Conservation (phyloP, 2,113 vertebrate species). For the Oceanites oceanicus region DNA sequence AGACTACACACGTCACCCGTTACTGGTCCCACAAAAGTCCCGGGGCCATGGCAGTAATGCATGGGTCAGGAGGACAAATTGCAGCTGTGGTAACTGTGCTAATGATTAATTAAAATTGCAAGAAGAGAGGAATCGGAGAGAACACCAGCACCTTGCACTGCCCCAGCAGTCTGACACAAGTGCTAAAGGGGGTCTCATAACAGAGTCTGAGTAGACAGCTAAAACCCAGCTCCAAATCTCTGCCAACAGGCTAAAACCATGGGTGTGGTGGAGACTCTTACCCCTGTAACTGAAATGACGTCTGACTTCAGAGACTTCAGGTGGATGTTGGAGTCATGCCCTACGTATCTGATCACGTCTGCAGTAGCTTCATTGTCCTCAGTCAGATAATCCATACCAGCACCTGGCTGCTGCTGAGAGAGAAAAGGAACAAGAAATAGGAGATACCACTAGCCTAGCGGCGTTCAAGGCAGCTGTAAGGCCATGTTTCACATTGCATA, state of each 20-base stretch:
- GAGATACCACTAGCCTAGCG: not conserved
- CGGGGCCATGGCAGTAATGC: fast-evolving
- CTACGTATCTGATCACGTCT: slow-evolving; percentile 68
- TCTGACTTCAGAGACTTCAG: slow-evolving; percentile 68
- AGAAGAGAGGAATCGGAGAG: not conserved
- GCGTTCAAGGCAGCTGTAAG: not conserved
- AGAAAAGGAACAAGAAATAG: not conserved
- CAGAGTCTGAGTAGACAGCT: not conserved
- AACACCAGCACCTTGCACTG: not conserved
- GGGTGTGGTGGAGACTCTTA: slow-evolving; percentile 26
- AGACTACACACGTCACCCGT: not conserved
- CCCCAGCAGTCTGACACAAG: not conserved
- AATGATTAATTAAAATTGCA: not conserved
- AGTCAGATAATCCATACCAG: not conserved
- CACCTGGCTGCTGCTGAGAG: not conserved
- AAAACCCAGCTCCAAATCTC: not conserved
- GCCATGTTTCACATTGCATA: not conserved
- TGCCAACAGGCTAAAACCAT: not conserved
- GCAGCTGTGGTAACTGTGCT: not conserved
- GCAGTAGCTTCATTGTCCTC: not conserved
- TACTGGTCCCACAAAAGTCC: not conserved
- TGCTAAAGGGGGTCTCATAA: not conserved
- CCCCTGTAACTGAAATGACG: slow-evolving; percentile 62
- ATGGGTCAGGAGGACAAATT: not conserved
- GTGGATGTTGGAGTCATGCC: slow-evolving; percentile 75